Evolutionary conservation across 2,888 invertebrate genomes (phyloP).

Genomic region (Malthinus seriepunctatus): DNA sequence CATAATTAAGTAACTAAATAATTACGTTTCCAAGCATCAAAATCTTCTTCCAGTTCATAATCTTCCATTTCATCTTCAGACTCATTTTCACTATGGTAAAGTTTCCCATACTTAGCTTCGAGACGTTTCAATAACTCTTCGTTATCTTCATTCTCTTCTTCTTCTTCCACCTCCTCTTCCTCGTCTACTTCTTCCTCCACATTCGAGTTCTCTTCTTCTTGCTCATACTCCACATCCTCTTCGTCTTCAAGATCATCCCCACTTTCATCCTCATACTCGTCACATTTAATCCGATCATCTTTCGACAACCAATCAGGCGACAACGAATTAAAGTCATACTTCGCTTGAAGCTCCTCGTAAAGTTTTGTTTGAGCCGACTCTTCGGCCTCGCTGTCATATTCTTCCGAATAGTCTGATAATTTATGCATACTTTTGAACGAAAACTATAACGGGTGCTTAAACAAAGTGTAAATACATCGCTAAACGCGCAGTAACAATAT

Average conservation of each 20-base stretch:
- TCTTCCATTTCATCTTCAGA: conserved; percentile 54
- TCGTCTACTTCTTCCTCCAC: conserved; percentile 50
- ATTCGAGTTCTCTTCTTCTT: conserved; percentile 51
- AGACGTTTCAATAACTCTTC: conserved; percentile 69
- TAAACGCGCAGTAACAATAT: too few species aligned
- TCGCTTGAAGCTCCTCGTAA: conserved; percentile 49
- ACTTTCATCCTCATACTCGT: conserved; percentile 51
- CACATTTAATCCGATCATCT: conserved; percentile 50
- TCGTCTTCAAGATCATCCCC: conserved; percentile 54
- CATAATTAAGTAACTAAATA: conserved; percentile 3
- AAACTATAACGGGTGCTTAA: background rate
- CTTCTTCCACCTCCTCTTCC: conserved; percentile 12
- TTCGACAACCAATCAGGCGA: conserved; percentile 42
- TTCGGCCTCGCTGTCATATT: conserved; percentile 47
- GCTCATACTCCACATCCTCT: conserved; percentile 58
- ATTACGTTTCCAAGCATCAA: conserved; percentile 53
- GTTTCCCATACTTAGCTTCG: conserved; percentile 74
- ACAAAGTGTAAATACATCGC: background rate
- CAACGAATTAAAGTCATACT: conserved; percentile 45
- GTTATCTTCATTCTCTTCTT: conserved; percentile 51
- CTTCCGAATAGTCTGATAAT: conserved; percentile 48
- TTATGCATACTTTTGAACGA: conserved; percentile 22
- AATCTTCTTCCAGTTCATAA: conserved; percentile 38
- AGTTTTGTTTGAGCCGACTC: conserved; percentile 40
- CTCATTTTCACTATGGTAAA: conserved; percentile 56